Percentiles rank a stretch among this genome's conserved stretches.
Conservation (phyloP, 2,888 invertebrate genomes). For the Rhagonycha lutea region DNA sequence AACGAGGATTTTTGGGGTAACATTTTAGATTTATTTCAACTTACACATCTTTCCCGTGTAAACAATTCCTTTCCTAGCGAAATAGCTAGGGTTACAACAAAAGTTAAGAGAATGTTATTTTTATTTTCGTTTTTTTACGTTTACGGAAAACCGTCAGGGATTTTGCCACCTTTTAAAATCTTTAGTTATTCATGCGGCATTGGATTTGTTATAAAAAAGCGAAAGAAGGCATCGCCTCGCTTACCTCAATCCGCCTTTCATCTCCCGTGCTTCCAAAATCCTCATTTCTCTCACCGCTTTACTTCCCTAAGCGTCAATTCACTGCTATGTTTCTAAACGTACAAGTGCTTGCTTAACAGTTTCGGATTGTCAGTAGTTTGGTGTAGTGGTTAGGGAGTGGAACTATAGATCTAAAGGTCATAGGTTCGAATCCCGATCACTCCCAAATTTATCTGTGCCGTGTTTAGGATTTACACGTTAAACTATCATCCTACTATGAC, state of each 20-base stretch:
- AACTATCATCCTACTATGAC: no score
- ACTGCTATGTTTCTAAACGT: constrained; percentile 30
- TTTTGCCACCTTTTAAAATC: constrained; percentile 42
- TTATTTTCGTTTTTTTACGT: constrained; percentile 33
- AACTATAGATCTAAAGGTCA: no score
- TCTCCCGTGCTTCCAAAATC: constrained; percentile 30
- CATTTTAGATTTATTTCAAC: neutral
- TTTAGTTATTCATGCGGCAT: constrained; percentile 52
- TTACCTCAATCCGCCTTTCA: constrained; percentile 33
- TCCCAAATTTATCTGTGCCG: no score
- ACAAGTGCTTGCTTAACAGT: constrained; percentile 22
- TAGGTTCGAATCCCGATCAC: no score
- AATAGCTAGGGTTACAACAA: neutral
- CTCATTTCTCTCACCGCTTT: constrained; percentile 33
- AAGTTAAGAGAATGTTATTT: neutral
- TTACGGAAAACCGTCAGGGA: constrained; percentile 46
- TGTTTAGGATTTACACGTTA: no score
- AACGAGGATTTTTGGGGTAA: neutral
- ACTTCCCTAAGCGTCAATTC: constrained; percentile 32
- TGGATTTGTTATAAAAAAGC: constrained; percentile 45
- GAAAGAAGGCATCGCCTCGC: constrained; percentile 32
- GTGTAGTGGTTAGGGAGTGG: no score
- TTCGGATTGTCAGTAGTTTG: constrained; percentile 6
- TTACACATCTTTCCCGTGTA: neutral
- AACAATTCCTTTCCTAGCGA: neutral